Percentiles rank a stretch among this genome's conserved stretches.
Conservation (phyloP, 2,113 vertebrate species). For the Nycticorax nycticorax region DNA sequence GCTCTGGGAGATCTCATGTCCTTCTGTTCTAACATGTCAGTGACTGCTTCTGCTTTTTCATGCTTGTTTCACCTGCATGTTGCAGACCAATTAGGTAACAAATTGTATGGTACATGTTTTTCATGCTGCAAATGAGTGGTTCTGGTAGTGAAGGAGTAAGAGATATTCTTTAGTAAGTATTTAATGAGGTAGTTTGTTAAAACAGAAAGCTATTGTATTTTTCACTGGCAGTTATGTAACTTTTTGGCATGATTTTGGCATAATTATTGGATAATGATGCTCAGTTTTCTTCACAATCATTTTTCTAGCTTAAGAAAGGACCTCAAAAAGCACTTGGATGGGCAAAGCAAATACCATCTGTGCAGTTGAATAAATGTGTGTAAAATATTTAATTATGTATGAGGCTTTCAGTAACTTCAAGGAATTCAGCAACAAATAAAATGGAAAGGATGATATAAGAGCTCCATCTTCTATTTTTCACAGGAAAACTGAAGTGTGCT, state of each 20-base stretch:
- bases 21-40: neutral
- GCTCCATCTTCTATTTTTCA: neutral
- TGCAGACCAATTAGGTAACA: neutral
- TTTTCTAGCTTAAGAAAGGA: conserved; percentile 15
- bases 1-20: neutral
- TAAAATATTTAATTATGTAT: conserved; percentile 58
- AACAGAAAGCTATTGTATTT: conserved; percentile 43
- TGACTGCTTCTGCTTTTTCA: neutral
- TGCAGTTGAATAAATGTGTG: conserved; percentile 44
- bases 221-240: conserved; percentile 39
- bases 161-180: neutral
- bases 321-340: conserved; percentile 25
- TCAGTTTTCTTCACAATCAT: conserved; percentile 37
- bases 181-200: conserved; percentile 5
- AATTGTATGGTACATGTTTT: neutral
- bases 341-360: conserved; percentile 58
- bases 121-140: neutral
- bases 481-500: conserved; percentile 1
- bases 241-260: conserved; percentile 18
- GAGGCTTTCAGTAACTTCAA: conserved; percentile 43
- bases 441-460: conserved; percentile 37
- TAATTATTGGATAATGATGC: conserved; percentile 50
- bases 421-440: conserved; percentile 41
- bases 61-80: neutral
- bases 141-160: neutral